Percentiles rank a stretch among this genome's conserved stretches.
Conservation (phyloP, 2,888 invertebrate genomes). For the Heliconius hortense region DNA sequence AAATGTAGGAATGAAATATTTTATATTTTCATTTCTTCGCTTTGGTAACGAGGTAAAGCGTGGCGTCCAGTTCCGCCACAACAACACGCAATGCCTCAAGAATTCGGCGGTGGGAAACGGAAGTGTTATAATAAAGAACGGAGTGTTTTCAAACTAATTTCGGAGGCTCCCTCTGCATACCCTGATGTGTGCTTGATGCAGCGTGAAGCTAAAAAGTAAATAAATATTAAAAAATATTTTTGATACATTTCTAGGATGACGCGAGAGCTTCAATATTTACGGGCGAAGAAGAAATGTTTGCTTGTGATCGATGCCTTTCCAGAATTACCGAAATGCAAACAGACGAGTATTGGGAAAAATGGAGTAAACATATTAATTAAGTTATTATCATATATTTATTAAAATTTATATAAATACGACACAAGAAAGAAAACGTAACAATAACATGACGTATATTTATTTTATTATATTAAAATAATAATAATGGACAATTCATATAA, state of each 20-base stretch:
- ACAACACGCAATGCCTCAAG: too few species aligned
- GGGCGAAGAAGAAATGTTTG: slow-evolving; percentile 98
- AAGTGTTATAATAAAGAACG: too few species aligned
- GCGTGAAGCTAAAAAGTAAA: neutral
- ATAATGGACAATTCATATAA: neutral
- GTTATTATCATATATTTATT: neutral
- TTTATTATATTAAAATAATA: slow-evolving; percentile 2
- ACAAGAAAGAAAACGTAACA: neutral
- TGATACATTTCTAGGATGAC: slow-evolving; percentile 79
- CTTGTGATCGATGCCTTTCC: slow-evolving; percentile 96
- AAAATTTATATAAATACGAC: neutral
- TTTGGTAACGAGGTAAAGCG: too few species aligned
- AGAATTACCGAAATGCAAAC: slow-evolving; percentile 98
- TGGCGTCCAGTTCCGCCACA: too few species aligned
- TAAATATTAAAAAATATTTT: neutral
- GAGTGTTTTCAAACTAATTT: too few species aligned
- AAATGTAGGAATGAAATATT: too few species aligned
- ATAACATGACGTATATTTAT: neutral
- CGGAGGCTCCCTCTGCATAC: too few species aligned
- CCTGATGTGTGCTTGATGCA: neutral
- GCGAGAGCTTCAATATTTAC: slow-evolving; percentile 95
- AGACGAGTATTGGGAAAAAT: slow-evolving; percentile 94
- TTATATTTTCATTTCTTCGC: too few species aligned
- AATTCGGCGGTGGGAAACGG: too few species aligned
- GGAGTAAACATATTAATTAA: slow-evolving; percentile 80